phyloP scores from a whole-genome alignment of 2,888 invertebrate species.

The Amorpha juglandis region DNA sequence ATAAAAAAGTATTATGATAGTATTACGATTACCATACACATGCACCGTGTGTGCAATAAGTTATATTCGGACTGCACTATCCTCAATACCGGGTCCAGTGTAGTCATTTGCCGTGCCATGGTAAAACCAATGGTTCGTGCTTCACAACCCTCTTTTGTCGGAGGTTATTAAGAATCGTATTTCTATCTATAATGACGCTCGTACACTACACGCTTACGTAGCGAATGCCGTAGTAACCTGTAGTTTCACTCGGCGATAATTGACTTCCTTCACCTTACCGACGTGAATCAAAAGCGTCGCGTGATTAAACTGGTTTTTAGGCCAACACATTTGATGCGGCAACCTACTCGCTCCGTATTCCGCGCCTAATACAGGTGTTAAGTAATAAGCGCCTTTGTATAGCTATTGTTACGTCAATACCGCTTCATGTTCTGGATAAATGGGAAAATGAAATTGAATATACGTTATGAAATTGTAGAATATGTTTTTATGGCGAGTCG shows the following conservation, averaged over 20 bases:
- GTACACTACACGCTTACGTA: background rate
- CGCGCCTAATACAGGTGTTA: conserved; percentile 44
- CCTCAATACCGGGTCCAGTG: too few relatives aligned
- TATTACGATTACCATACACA: too few relatives aligned
- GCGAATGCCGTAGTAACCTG: background rate
- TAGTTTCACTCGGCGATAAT: conserved; percentile 17
- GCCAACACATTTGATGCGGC: conserved; percentile 56
- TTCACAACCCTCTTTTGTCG: too few relatives aligned
- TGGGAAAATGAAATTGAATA: too few relatives aligned
- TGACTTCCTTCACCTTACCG: conserved; percentile 41
- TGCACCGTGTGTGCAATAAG: too few relatives aligned
- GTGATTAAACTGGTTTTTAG: conserved; percentile 68
- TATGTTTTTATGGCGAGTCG: too few relatives aligned
- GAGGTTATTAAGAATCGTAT: too few relatives aligned
- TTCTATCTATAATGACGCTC: too few relatives aligned
- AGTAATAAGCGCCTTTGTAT: conserved; percentile 57
- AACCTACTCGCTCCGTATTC: conserved; percentile 46
- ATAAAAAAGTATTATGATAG: too few relatives aligned
- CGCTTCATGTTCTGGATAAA: background rate
- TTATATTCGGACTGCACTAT: too few relatives aligned
- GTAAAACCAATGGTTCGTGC: too few relatives aligned
- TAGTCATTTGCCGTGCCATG: too few relatives aligned
- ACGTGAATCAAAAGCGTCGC: conserved; percentile 60
- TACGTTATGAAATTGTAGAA: background rate
- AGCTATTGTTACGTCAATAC: conserved; percentile 45